Percentiles rank a stretch among this genome's conserved stretches.
These are phyloP conservation scores for Sarcophaga variegata DNA, from an alignment of 2,888 invertebrate species.

Conservation along the genomic window DNA sequence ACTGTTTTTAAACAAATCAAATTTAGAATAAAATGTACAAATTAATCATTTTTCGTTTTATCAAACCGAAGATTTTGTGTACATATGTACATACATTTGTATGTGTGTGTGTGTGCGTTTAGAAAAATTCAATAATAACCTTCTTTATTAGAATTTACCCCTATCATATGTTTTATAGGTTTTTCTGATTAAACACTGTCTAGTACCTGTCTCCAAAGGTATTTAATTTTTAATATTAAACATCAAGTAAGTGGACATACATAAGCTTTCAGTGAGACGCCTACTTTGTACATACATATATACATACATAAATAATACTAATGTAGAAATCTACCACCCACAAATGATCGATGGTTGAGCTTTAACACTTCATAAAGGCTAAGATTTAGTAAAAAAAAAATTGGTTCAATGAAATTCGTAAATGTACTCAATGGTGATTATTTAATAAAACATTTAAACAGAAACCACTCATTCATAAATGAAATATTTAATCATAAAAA, in stretches of 20 bases:
- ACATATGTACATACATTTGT: background rate
- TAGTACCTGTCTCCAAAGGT: slow-evolving; percentile 11
- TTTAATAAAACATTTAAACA: slow-evolving; percentile 38
- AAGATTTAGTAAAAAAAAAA: background rate
- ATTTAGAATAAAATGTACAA: too few relatives aligned
- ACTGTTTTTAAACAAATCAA: too few relatives aligned
- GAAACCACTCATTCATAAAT: slow-evolving; percentile 44
- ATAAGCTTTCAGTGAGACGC: background rate
- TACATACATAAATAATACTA: background rate
- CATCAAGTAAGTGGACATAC: slow-evolving; percentile 4
- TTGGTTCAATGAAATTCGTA: background rate
- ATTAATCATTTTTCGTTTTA: too few relatives aligned
- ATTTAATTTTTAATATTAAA: slow-evolving; percentile 34
- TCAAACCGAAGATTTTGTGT: background rate
- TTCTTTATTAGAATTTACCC: background rate
- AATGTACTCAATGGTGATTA: background rate
- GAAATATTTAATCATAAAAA: slow-evolving; percentile 53
- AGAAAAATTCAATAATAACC: background rate
- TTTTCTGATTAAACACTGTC: background rate
- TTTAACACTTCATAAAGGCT: background rate
- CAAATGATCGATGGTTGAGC: background rate
- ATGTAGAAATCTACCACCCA: background rate
- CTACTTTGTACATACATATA: background rate
- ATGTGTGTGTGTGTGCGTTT: background rate
- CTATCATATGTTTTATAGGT: too few relatives aligned